phyloP scores from a whole-genome alignment of 2,888 invertebrate genomes.

The Polyommatus icarus region DNA sequence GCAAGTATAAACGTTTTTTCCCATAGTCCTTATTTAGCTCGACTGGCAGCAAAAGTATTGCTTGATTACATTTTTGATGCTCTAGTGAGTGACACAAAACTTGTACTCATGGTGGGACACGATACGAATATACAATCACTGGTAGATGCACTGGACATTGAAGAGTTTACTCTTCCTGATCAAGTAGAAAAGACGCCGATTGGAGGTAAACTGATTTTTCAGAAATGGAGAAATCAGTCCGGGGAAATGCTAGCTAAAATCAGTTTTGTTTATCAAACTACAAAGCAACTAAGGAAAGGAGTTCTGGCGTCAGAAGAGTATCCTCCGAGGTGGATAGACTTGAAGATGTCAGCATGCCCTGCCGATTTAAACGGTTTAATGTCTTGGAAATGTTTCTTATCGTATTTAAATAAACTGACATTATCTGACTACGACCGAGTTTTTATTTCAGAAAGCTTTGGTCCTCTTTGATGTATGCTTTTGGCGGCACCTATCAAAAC shows the following conservation, averaged over 20 bases:
- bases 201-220: constrained; percentile 65
- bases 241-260: constrained; percentile 54
- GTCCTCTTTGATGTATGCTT: neutral
- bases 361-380: constrained; percentile 53
- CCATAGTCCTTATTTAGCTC: constrained; percentile 49
- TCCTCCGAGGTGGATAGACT: constrained; percentile 51
- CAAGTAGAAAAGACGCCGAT: constrained; percentile 62
- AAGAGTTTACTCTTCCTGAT: constrained; percentile 50
- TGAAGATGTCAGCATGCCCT: constrained; percentile 52
- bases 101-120: constrained; percentile 60
- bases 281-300: constrained; percentile 53
- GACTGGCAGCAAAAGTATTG: constrained; percentile 52
- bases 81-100: constrained; percentile 44
- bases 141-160: constrained; percentile 52
- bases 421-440: neutral
- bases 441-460: neutral
- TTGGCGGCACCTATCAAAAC: neutral
- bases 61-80: constrained; percentile 52
- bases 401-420: neutral
- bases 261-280: constrained; percentile 57
- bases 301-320: constrained; percentile 46
- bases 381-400: constrained; percentile 51
- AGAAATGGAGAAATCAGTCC: constrained; percentile 57
- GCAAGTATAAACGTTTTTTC: constrained; percentile 59
- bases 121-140: constrained; percentile 61